Percentiles rank a stretch among this genome's conserved stretches.
Conservation (phyloP, 2,888 invertebrate genomes). For the Phrixothrix hirtus region DNA sequence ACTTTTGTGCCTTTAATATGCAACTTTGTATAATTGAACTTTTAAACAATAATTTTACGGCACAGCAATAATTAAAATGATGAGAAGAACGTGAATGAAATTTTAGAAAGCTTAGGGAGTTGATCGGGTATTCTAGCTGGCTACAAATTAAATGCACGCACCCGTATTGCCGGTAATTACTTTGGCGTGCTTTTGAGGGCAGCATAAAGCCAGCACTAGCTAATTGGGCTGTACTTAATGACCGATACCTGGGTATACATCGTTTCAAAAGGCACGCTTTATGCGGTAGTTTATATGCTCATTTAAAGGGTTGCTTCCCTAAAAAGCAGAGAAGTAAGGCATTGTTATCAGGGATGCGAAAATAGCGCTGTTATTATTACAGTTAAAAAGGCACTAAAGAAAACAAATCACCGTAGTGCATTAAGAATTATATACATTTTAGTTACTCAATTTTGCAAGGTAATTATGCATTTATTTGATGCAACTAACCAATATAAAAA, state of each 20-base stretch:
- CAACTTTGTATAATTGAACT: conserved; percentile 12
- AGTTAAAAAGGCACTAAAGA: no score
- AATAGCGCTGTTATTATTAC: no score
- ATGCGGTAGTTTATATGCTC: no score
- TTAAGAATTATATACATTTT: no score
- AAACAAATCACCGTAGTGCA: no score
- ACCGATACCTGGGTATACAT: conserved; percentile 25
- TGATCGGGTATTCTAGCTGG: conserved; percentile 21
- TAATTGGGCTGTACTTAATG: conserved; percentile 26
- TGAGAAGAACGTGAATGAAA: neutral
- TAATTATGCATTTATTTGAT: no score
- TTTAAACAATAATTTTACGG: neutral
- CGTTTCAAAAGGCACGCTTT: neutral
- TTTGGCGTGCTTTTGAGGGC: conserved; percentile 15
- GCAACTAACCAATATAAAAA: no score
- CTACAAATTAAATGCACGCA: conserved; percentile 23
- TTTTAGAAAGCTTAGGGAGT: conserved; percentile 10
- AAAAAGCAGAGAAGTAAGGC: no score
- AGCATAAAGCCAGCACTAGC: conserved; percentile 19
- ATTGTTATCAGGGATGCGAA: no score
- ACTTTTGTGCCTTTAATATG: no score
- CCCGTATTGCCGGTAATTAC: conserved; percentile 26
- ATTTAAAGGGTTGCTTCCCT: no score
- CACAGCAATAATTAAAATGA: neutral
- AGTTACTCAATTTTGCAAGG: no score